phyloP scores from a whole-genome alignment of 2,888 invertebrate species.

The Drosophila silvestris region DNA sequence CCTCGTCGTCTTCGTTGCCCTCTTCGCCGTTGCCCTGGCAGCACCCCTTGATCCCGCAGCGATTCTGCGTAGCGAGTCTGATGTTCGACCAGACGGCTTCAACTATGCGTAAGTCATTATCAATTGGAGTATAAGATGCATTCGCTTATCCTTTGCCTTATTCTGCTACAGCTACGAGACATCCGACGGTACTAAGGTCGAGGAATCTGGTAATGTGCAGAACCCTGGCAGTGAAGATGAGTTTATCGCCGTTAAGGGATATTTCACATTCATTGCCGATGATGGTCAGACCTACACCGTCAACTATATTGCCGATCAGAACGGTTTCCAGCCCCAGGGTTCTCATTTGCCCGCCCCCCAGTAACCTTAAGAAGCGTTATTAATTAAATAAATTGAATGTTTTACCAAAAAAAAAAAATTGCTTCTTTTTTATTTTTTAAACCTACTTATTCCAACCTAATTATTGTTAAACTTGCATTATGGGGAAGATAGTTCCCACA shows the following conservation, averaged over 20 bases:
- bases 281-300: conserved; percentile 87
- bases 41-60: conserved; percentile 42
- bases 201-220: conserved; percentile 44
- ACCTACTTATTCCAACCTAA: not conserved
- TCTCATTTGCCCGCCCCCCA: conserved; percentile 85
- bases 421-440: not conserved
- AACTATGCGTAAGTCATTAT: conserved; percentile 76
- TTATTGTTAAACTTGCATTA: not conserved
- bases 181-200: conserved; percentile 61
- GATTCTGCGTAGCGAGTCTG: conserved; percentile 7
- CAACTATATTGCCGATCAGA: conserved; percentile 84
- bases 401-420: conserved; percentile 15
- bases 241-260: conserved; percentile 65
- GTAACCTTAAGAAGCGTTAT: conserved; percentile 32
- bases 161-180: conserved; percentile 48
- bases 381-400: conserved; percentile 36
- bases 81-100: conserved; percentile 86
- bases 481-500: not conserved
- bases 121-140: not conserved
- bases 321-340: conserved; percentile 86
- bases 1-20: conserved; percentile 74
- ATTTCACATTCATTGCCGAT: conserved; percentile 85
- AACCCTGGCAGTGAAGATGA: conserved; percentile 78
- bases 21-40: conserved; percentile 76
- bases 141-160: not conserved